phyloP scores from a whole-genome alignment of 37 sponge, comb jelly and placozoan species.

The Agelas oroides region DNA sequence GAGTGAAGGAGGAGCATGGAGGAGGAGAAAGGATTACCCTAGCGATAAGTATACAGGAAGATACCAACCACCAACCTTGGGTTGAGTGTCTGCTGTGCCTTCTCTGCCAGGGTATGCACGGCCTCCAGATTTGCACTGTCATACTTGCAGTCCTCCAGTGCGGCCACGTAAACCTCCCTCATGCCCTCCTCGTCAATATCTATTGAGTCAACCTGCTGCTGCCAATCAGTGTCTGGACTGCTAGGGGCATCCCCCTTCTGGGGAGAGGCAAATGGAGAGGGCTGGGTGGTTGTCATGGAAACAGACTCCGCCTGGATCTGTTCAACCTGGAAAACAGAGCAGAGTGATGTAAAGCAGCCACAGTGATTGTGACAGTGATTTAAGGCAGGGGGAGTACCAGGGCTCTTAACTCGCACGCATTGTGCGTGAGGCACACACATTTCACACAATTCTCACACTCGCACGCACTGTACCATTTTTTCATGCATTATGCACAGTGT shows the following conservation, averaged over 20 bases:
- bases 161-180: slow-evolving; percentile 61
- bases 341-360: too few species aligned
- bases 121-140: slow-evolving; percentile 59
- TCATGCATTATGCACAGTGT: too few species aligned
- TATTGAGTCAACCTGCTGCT: slow-evolving; percentile 17
- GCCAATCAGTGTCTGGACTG: slow-evolving; percentile 13
- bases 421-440: too few species aligned
- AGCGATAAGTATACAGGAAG: too few species aligned
- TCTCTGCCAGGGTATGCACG: slow-evolving; percentile 44
- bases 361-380: too few species aligned
- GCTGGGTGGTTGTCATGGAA: background rate
- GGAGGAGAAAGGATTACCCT: too few species aligned
- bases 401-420: too few species aligned
- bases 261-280: background rate
- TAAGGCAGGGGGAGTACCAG: too few species aligned
- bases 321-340: background rate
- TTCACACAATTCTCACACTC: too few species aligned
- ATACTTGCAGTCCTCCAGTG: slow-evolving; percentile 73
- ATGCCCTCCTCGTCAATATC: slow-evolving; percentile 31
- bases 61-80: slow-evolving; percentile 31
- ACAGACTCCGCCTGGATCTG: background rate
- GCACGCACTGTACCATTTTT: too few species aligned
- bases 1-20: background rate
- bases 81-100: slow-evolving; percentile 51
- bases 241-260: background rate